These are phyloP conservation scores for Stenurella melanura DNA, from an alignment of 2,888 invertebrate genomes.

Conservation along the genomic window DNA sequence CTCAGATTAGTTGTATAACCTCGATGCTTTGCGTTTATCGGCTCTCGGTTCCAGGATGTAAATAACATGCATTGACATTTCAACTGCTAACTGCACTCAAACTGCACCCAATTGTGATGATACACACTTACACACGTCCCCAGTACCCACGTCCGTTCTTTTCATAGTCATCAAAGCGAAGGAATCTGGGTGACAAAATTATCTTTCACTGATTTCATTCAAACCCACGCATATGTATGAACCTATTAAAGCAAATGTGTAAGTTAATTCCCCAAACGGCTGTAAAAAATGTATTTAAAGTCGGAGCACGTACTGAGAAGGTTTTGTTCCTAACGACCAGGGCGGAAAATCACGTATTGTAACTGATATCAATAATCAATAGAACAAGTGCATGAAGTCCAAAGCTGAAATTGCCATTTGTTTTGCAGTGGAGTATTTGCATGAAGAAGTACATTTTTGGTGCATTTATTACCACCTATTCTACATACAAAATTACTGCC, in stretches of 20 bases:
- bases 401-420: too few relatives aligned
- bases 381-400: too few relatives aligned
- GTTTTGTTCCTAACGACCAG: not conserved
- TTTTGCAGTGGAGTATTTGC: too few relatives aligned
- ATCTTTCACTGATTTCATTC: constrained; percentile 37
- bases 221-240: constrained; percentile 36
- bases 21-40: constrained; percentile 32
- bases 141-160: constrained; percentile 34
- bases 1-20: constrained; percentile 40
- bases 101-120: constrained; percentile 39
- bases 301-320: not conserved
- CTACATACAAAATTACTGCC: too few relatives aligned
- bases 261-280: constrained; percentile 1
- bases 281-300: not conserved
- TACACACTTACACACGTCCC: constrained; percentile 17
- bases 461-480: too few relatives aligned
- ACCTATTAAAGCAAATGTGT: constrained; percentile 25
- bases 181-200: constrained; percentile 32
- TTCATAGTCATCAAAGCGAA: constrained; percentile 24
- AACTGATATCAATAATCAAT: too few relatives aligned
- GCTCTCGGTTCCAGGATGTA: constrained; percentile 33
- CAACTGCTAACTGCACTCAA: constrained; percentile 33
- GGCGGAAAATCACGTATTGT: too few relatives aligned
- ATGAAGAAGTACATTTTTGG: too few relatives aligned
- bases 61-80: constrained; percentile 36